Percentiles rank a stretch among this genome's conserved stretches.
phyloP scores from a whole-genome alignment of 2,888 invertebrate genomes.

The Melikaiella ostensackeni region DNA sequence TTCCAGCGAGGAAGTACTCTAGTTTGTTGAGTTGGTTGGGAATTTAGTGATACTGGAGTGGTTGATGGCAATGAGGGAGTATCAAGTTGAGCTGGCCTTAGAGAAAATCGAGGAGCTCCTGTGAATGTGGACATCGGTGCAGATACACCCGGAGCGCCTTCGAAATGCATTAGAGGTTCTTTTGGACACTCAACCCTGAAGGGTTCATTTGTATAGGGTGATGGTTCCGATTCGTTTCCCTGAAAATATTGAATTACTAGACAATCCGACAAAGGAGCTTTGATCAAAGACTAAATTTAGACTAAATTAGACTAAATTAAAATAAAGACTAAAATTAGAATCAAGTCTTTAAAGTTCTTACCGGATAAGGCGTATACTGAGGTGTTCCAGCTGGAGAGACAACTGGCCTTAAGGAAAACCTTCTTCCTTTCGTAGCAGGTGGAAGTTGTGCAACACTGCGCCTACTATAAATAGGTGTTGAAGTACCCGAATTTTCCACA shows the following conservation, averaged over 20 bases:
- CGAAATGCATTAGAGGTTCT: constrained; percentile 68
- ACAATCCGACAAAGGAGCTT: too few species aligned
- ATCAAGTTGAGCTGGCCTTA: constrained; percentile 66
- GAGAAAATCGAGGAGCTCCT: constrained; percentile 64
- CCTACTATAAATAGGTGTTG: constrained; percentile 62
- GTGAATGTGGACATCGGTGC: constrained; percentile 60
- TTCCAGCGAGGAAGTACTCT: constrained; percentile 69
- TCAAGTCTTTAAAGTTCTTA: constrained; percentile 14
- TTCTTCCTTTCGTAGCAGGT: constrained; percentile 57
- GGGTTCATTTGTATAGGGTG: constrained; percentile 60
- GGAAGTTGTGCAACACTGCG: constrained; percentile 60
- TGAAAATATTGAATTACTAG: background rate
- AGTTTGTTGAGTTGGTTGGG: constrained; percentile 37
- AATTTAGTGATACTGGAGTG: background rate
- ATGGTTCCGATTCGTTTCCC: constrained; percentile 46
- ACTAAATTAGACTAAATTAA: too few species aligned
- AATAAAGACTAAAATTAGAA: too few species aligned
- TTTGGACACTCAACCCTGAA: constrained; percentile 67
- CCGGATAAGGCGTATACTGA: constrained; percentile 58
- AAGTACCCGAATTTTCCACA: constrained; percentile 56
- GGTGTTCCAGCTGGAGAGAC: constrained; percentile 62
- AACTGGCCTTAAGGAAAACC: constrained; percentile 73
- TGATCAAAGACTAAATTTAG: too few species aligned
- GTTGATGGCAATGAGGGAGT: constrained; percentile 49
- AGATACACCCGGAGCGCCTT: constrained; percentile 68